Percentiles rank a stretch among this genome's conserved stretches.
These are phyloP conservation scores for Laterallus jamaicensis DNA, from an alignment of 2,113 vertebrate species.

Conservation along the genomic window DNA sequence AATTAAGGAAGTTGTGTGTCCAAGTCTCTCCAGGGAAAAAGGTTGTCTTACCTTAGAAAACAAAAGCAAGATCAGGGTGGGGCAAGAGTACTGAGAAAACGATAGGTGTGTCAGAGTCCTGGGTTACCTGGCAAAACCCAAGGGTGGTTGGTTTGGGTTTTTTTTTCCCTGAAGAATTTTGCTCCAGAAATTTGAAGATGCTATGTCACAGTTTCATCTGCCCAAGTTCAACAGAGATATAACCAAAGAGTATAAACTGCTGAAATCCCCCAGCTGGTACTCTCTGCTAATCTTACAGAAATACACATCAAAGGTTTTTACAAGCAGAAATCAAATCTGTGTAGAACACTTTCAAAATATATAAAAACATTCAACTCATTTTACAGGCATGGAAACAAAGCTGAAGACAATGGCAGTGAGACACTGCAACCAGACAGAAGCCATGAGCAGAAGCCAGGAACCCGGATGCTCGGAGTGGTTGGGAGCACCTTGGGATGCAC, in stretches of 20 bases:
- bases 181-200: not conserved
- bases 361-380: not conserved
- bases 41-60: not conserved
- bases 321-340: not conserved
- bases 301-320: not conserved
- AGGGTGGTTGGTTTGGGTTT: too few species aligned
- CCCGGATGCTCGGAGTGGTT: accelerated
- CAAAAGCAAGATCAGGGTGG: not conserved
- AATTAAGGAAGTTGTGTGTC: not conserved
- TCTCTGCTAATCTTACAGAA: not conserved
- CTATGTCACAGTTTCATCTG: not conserved
- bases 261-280: not conserved
- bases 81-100: not conserved
- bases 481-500: not conserved
- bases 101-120: not conserved
- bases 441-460: accelerated
- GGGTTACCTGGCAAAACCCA: not conserved
- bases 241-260: not conserved
- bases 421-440: not conserved
- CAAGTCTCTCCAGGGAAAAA: not conserved
- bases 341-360: not conserved
- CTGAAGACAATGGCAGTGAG: accelerated
- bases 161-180: not conserved
- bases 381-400: not conserved
- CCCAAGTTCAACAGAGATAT: not conserved